phyloP scores from a whole-genome alignment of 2,113 vertebrate genomes.

The Syngnathoides biaculeatus region DNA sequence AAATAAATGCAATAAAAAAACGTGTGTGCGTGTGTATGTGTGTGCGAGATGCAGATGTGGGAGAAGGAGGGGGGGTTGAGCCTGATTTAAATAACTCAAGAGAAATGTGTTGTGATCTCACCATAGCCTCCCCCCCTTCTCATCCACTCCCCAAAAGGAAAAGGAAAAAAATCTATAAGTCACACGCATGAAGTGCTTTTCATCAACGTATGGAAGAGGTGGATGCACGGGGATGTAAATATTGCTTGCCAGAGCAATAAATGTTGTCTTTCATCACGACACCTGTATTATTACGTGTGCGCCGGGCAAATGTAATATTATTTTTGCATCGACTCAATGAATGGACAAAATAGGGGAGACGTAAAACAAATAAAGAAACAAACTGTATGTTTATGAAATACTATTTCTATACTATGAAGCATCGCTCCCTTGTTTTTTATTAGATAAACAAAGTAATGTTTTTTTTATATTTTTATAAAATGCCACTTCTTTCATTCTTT shows the following conservation, averaged over 20 bases:
- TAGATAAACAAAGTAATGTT: background rate
- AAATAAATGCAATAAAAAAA: constrained; percentile 56
- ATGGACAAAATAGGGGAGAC: constrained; percentile 5
- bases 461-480: too few relatives aligned
- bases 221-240: constrained; percentile 68
- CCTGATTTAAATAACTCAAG: constrained; percentile 54
- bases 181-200: constrained; percentile 68
- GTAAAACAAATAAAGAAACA: background rate
- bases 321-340: constrained; percentile 2
- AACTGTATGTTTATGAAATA: background rate
- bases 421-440: background rate
- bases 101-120: constrained; percentile 61
- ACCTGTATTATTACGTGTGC: constrained; percentile 51
- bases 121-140: constrained; percentile 24
- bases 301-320: constrained; percentile 32
- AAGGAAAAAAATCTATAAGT: constrained; percentile 69
- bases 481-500: too few relatives aligned
- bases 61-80: background rate
- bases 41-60: background rate
- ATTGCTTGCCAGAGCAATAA: constrained; percentile 67
- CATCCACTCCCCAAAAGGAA: constrained; percentile 21
- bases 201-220: constrained; percentile 60
- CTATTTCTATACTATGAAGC: background rate
- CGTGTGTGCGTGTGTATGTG: background rate
- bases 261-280: constrained; percentile 63